Base-by-base conservation (phyloP, 2,113 vertebrate species). In the Notothenia coriiceps region DNA sequence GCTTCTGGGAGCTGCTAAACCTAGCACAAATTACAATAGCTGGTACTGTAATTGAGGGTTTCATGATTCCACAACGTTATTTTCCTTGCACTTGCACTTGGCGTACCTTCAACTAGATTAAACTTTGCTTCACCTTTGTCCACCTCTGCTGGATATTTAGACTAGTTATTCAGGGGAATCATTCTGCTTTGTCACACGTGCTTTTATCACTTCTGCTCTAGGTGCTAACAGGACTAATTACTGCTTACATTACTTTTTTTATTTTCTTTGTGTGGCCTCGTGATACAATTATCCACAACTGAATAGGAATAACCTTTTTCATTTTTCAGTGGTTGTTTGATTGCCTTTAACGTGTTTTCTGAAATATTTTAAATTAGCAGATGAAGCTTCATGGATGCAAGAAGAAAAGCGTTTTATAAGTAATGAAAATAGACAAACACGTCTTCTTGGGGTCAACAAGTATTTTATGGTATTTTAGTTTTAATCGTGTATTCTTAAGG, bases 1-100 rank as follows among this genome's bases (percentile, higher is more conserved):
- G 49, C 73, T 74, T 52, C 7, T 55, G 49, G 68, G 57, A 85
- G 62, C 62, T 10, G 52, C 70, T 70, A 62, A 77, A 65, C 47
- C 35, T 29, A 11, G 18, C 7, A 55, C 6, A 14, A n/a, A 70
- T 85, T 65, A 44, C 5, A 6, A 62, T 63, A 63, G n/a, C 68
- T 35, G 51, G 46, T 22, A 3, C 77, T 78, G 47, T 43, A 70
- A 67, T 76, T 51, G 46, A 54, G 40, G 57, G 14, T 20, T 74
- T 72, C 55, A 56, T 74, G 69, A 69, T 73, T 78, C 75, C 40
- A n/a, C 12, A 20, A 14, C 35, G 33, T 40, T 79, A 4, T 51
- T 4, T 56, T 74, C 18, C 57, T 56, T 59, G 15, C 25, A 59
- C 50, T 25, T 20, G 43, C 25, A 25, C 43, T 60, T 35, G 15